phyloP scores from a whole-genome alignment of 2,113 vertebrate species.

The Myiozetetes cayanensis region DNA sequence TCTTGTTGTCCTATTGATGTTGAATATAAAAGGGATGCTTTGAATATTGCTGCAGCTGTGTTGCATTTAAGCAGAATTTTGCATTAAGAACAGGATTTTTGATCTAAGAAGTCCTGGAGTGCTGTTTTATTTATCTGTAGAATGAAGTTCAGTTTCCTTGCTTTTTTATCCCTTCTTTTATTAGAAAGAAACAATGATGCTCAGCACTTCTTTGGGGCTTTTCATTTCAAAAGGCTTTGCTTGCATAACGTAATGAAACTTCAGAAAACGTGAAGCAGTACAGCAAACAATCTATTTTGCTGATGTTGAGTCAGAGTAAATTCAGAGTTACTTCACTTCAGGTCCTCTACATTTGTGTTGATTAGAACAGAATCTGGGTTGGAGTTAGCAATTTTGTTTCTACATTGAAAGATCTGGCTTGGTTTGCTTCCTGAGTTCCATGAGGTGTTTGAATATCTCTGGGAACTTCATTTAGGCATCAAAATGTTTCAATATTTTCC shows the following conservation, averaged over 20 bases:
- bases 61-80: constrained; percentile 1
- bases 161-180: neutral
- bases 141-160: neutral
- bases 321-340: neutral
- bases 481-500: constrained; percentile 24
- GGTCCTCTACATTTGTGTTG: neutral
- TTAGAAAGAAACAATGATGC: constrained; percentile 11
- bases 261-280: neutral
- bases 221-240: constrained; percentile 31
- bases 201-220: constrained; percentile 35
- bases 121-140: constrained; percentile 24
- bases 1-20: neutral
- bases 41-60: neutral
- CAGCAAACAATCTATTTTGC: constrained; percentile 6
- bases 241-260: constrained; percentile 32
- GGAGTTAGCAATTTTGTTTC: neutral
- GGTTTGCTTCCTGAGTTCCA: neutral
- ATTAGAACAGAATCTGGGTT: neutral
- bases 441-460: neutral
- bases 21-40: constrained; percentile 28
- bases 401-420: neutral
- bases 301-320: neutral
- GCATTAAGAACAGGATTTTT: constrained; percentile 18
- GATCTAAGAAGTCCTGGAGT: neutral
- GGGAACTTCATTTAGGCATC: neutral